phyloP scores from a whole-genome alignment of 2,113 vertebrate species.

The Menidia beryllina region DNA sequence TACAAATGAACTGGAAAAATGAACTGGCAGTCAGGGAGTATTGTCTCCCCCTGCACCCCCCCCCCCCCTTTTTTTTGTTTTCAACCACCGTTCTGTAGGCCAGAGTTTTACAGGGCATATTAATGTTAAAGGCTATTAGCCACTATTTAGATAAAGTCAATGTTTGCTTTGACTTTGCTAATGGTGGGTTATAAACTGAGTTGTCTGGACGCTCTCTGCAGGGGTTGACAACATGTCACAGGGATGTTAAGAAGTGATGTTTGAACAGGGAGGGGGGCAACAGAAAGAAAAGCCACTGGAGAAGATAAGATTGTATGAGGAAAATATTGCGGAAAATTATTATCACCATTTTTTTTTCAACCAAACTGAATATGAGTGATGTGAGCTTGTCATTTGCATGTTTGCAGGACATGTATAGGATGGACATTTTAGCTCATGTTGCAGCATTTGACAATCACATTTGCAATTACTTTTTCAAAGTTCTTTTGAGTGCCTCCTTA shows the following conservation, averaged over 20 bases:
- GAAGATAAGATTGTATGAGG: slow-evolving; percentile 31
- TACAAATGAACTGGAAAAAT: slow-evolving; percentile 25
- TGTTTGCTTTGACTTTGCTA: slow-evolving; percentile 73
- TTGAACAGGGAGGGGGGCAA: slow-evolving; percentile 27
- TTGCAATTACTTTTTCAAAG: too few relatives aligned
- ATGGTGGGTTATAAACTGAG: slow-evolving; percentile 58
- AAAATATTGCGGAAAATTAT: slow-evolving; percentile 22
- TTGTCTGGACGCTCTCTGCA: slow-evolving; percentile 54
- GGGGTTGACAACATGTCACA: slow-evolving; percentile 41
- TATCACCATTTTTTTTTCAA: too few relatives aligned
- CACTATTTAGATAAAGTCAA: slow-evolving; percentile 73
- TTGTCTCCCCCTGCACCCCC: neutral
- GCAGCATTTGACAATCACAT: too few relatives aligned
- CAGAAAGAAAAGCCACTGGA: slow-evolving; percentile 20
- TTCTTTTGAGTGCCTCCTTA: neutral
- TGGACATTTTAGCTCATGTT: too few relatives aligned
- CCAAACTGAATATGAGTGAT: too few relatives aligned
- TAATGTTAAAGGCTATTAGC: slow-evolving; percentile 69
- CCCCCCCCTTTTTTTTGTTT: neutral
- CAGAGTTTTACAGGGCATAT: slow-evolving; percentile 59
- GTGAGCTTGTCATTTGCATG: too few relatives aligned
- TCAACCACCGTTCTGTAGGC: slow-evolving; percentile 11
- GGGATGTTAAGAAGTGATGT: slow-evolving; percentile 33
- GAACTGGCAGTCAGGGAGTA: neutral
- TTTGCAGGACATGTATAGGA: too few relatives aligned